Evolutionary conservation across 92 coral and sea anemone genomes (phyloP).

Genomic region (Pocillopora grandis): DNA sequence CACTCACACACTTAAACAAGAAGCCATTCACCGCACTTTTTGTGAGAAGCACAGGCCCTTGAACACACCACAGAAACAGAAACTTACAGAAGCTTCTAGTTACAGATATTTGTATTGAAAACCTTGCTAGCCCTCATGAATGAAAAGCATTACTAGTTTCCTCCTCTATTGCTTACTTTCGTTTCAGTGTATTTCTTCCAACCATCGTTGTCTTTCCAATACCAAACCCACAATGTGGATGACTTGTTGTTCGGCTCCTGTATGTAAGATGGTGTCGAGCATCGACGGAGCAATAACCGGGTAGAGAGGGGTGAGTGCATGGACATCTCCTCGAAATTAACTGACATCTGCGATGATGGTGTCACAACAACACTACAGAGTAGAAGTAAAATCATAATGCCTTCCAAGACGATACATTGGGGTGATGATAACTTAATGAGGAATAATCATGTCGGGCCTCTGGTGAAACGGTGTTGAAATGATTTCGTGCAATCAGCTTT

Average conservation of each 20-base stretch:
- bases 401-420: neutral
- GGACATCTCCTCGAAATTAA: constrained; percentile 43
- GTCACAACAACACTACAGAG: neutral
- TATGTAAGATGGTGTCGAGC: constrained; percentile 50
- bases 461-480: neutral
- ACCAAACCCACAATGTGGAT: constrained; percentile 81
- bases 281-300: constrained; percentile 44
- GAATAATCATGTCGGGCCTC: neutral
- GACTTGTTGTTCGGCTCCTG: constrained; percentile 31
- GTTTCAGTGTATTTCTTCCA: constrained; percentile 51
- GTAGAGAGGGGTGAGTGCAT: constrained; percentile 11
- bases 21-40: too few species aligned
- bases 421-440: too few species aligned
- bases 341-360: neutral
- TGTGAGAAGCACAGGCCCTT: too few species aligned
- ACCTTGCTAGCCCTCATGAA: too few species aligned
- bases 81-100: neutral
- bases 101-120: neutral
- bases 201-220: constrained; percentile 54
- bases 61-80: too few species aligned
- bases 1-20: too few species aligned
- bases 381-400: neutral
- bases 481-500: too few species aligned
- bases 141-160: too few species aligned
- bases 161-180: neutral